phyloP scores from a whole-genome alignment of 2,888 invertebrate species.

The Hipparchia semele region DNA sequence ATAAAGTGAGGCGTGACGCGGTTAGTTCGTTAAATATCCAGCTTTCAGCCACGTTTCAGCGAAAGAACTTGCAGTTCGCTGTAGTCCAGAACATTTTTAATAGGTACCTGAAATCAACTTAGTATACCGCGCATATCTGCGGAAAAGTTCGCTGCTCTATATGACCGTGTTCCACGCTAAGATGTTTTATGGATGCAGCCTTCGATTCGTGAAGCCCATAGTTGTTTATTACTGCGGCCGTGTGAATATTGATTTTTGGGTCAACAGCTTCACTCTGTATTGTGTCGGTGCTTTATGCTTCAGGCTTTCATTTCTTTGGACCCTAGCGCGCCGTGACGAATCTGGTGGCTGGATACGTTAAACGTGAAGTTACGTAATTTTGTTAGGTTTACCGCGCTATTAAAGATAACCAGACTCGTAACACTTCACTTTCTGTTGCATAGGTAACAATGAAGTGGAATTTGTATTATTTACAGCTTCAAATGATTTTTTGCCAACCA shows the following conservation, averaged over 20 bases:
- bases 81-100: no score
- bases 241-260: conserved; percentile 81
- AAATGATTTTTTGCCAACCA: no score
- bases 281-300: conserved; percentile 54
- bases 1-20: no score
- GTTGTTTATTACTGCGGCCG: conserved; percentile 67
- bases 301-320: conserved; percentile 54
- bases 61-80: no score
- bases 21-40: no score
- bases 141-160: conserved; percentile 29
- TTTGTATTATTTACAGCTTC: no score
- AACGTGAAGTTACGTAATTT: conserved; percentile 36
- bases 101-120: no score
- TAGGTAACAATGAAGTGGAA: neutral
- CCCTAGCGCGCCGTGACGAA: conserved; percentile 51
- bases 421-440: conserved; percentile 7
- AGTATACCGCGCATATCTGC: no score
- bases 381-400: conserved; percentile 29
- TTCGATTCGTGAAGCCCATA: conserved; percentile 75
- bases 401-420: neutral
- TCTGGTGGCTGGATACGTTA: conserved; percentile 40
- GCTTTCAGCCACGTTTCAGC: no score
- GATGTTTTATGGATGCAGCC: conserved; percentile 74
- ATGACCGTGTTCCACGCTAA: conserved; percentile 52
- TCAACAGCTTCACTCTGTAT: conserved; percentile 70